These are phyloP conservation scores for Stichodactyla helianthus DNA, from an alignment of 64 coral and sea anemone species.

Conservation along the genomic window DNA sequence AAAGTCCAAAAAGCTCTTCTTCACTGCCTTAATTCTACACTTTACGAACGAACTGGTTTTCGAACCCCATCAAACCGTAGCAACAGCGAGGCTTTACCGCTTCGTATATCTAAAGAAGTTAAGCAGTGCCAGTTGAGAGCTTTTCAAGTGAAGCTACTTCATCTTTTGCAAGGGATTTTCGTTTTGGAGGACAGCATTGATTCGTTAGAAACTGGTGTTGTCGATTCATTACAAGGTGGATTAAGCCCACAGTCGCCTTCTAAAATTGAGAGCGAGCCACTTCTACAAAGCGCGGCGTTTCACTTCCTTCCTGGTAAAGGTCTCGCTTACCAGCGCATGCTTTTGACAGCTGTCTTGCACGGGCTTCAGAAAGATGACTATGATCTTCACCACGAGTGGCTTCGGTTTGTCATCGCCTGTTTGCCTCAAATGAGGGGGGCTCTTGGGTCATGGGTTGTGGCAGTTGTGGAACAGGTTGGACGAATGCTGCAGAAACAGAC, in stretches of 20 bases:
- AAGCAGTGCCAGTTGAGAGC: slow-evolving; percentile 46
- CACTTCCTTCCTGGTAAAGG: slow-evolving; percentile 49
- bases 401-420: slow-evolving; percentile 83
- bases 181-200: slow-evolving; percentile 70
- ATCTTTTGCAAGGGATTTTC: slow-evolving; percentile 69
- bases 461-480: slow-evolving; percentile 75
- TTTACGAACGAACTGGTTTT: slow-evolving; percentile 64
- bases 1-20: slow-evolving; percentile 94
- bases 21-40: slow-evolving; percentile 73
- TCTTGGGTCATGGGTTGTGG: slow-evolving; percentile 76
- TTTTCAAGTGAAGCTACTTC: slow-evolving; percentile 68
- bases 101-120: slow-evolving; percentile 10
- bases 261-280: slow-evolving; percentile 27
- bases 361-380: slow-evolving; percentile 77
- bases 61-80: slow-evolving; percentile 17
- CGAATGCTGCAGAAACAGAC: slow-evolving; percentile 58
- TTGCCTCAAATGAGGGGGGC: slow-evolving; percentile 79
- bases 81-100: slow-evolving; percentile 2
- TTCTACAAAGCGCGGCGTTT: slow-evolving; percentile 43
- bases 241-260: slow-evolving; percentile 19
- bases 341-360: slow-evolving; percentile 66
- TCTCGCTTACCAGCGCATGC: slow-evolving; percentile 79
- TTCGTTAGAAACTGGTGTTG: slow-evolving; percentile 23
- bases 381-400: slow-evolving; percentile 84
- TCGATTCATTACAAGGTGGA: slow-evolving; percentile 31